Evolutionary conservation across 2,888 invertebrate genomes (phyloP), one percentile per base, ranked within the genome.

Genomic region (Stenotaenia linearis): DNA sequence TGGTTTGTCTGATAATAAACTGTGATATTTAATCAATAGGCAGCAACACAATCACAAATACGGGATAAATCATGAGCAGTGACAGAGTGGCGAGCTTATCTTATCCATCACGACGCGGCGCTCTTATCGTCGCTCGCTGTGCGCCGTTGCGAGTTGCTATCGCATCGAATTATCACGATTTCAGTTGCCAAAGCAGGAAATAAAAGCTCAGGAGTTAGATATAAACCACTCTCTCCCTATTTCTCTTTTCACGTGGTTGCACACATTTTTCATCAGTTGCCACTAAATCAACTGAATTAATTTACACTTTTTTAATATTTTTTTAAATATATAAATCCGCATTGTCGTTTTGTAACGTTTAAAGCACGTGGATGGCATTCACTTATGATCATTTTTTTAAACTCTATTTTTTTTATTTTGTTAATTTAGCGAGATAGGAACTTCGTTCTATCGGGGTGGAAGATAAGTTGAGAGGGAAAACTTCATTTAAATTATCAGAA

Each of bases 1-100:
- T 50, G 50, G 50, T 18, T 50, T 50, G 18, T 21, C 50, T 50
- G 50, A 50, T 50, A 50, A 50, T 50, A 50, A 50, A 50, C 50
- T 50, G 50, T 76, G 76, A 76, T 76, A 76, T 76, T 76, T 76
- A 76, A 76, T 76, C 76, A 76, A 76, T 76, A 76, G 76, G 32
- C 76, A 32, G 50, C 50, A 50, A 50, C 50, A 50, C 50, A 50
- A 37, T 32, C 76, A 76, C 76, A 76, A 76, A 76, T 76, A 76
- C 35, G 76, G 50, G 76, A 76, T 76, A 76, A 76, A 76, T 76
- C 76, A 76, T 76, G 37, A 76, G 37, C 76, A 76, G 76, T 76
- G 76, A 76, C 76, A 76, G 76, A 35, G 35, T 76, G 76, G 35
- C 76, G 76, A 32, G 76, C 76, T 76, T 76, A 76, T 76, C 76